Base-by-base conservation (phyloP, 2,113 vertebrate species). In the Sminthopsis crassicaudata region DNA sequence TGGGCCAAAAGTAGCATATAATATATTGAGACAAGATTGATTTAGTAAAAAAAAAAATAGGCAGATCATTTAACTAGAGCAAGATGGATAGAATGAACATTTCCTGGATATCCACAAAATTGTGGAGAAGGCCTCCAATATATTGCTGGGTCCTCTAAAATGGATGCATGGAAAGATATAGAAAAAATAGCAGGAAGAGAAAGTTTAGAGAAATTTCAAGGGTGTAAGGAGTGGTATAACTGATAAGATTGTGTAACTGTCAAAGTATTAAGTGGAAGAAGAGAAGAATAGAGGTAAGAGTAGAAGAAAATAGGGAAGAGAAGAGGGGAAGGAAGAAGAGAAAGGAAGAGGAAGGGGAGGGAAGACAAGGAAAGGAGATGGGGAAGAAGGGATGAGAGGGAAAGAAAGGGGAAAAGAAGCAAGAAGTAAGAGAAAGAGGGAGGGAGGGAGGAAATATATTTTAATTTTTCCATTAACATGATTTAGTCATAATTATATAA, bases 381-480 rank as follows among this genome's bases (percentile, higher is more conserved):
- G 24, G 23, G 48, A 25, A 6, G 7, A 8, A 30, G 7, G 7
- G 10, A 2, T 8, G 48, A 7, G 8, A 8, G 25, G 1, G 2
- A 23, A 26, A 10, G 89, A 90, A 8, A 8, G 24, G 7, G 50
- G 46, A 16, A 10, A 14, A 26, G 24, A 7, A 36, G 16, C 26
- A 84, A 9, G 67, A 27, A n/a, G 27, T 30, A 6, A 16, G n/a
- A 42, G 36, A 30, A 7, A n/a, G 12, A 46, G 24, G 88, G 46
- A 48, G 88, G 48, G 89, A 50, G 9, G 25, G 0, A 30, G 14
- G 2, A 90, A 51, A 90, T 90, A 90, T 90, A 90, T 46, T 90
- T 90, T 48, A 46, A 48, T 90, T 90, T 48, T 50, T 1, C 46
- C 46, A 90, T 42, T 84, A 42, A 84, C 36, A 84, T 84, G 60